A percentile compares a stretch with the other conserved stretches of the same genome.
Conservation (phyloP, 2,113 vertebrate species). For the Caranx ignobilis region DNA sequence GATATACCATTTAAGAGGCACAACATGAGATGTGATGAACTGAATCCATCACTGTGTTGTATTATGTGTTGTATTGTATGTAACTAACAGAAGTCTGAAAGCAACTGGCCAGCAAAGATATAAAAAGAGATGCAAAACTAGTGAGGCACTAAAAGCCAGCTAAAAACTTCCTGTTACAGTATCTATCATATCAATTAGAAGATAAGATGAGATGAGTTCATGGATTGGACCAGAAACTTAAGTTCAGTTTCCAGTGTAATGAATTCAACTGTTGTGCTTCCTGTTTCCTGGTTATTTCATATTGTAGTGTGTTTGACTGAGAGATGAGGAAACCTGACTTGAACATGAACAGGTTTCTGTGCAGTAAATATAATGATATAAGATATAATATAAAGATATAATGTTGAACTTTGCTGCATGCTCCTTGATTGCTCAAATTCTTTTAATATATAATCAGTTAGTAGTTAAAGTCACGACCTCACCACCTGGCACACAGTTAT, state of each 20-base stretch:
- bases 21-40: not conserved
- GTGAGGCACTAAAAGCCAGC: no score
- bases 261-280: not conserved
- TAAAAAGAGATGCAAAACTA: no score
- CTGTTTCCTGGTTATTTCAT: constrained; percentile 1
- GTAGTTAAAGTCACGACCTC: not conserved
- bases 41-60: not conserved
- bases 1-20: not conserved
- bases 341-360: not conserved
- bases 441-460: not conserved
- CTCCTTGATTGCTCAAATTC: not conserved
- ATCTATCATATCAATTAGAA: not conserved
- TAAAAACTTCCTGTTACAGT: not conserved
- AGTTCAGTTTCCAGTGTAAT: not conserved
- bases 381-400: not conserved
- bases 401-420: no score
- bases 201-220: not conserved
- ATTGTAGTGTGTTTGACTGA: not conserved
- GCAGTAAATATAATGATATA: no score
- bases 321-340: not conserved
- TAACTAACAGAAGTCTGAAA: not conserved
- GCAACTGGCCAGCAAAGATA: no score
- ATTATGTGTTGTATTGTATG: not conserved
- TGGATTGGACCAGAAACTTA: not conserved
- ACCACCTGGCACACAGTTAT: not conserved